Conservation (phyloP, 2,888 invertebrate genomes). For the Aricia artaxerxes region DNA sequence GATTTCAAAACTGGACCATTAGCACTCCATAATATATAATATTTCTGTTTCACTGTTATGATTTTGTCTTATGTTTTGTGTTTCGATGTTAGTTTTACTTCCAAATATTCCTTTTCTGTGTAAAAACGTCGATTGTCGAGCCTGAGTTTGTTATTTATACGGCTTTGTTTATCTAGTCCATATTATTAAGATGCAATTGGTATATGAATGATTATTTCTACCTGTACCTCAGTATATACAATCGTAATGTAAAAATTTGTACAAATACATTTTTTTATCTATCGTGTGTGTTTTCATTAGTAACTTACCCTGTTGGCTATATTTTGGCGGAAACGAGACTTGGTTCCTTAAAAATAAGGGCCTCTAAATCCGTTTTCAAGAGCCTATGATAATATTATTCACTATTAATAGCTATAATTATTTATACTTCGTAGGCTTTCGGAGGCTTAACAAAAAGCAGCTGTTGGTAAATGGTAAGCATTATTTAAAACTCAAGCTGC, state of each 20-base stretch:
- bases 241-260: constrained; percentile 11
- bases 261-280: constrained; percentile 26
- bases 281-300: neutral
- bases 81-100: neutral
- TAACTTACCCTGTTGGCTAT: neutral
- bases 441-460: too few species aligned
- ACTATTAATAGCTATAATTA: too few species aligned
- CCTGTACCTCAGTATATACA: constrained; percentile 12
- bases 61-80: neutral
- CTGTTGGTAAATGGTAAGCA: too few species aligned
- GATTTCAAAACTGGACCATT: too few species aligned
- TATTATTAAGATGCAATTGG: neutral
- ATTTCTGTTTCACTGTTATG: neutral
- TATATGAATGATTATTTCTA: constrained; percentile 6
- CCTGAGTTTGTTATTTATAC: neutral
- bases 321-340: neutral
- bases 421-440: too few species aligned
- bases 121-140: neutral
- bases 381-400: neutral
- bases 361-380: neutral
- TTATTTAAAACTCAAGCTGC: too few species aligned
- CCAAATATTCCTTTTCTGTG: neutral
- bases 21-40: too few species aligned
- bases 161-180: constrained; percentile 21
- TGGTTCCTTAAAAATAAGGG: neutral